Evolutionary conservation across 2,113 vertebrate genomes (phyloP).

Genomic region (Ariopsis seemanni): DNA sequence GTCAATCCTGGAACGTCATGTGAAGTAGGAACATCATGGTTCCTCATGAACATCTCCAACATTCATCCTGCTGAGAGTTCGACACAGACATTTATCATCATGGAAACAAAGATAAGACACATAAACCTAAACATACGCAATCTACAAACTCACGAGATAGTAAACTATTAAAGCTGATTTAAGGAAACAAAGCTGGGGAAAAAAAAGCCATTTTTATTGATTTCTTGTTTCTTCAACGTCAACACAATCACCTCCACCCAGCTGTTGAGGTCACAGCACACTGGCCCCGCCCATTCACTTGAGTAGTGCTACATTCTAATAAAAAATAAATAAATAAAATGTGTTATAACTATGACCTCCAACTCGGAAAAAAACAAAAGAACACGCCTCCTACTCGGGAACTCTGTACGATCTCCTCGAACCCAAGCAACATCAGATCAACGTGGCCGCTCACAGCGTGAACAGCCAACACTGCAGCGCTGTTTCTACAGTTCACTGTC

Average conservation of each 20-base stretch:
- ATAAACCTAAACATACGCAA: neutral
- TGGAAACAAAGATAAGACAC: neutral
- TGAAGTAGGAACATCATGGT: neutral
- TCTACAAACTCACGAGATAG: neutral
- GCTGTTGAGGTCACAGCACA: neutral
- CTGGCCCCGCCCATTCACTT: neutral
- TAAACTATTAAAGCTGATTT: neutral
- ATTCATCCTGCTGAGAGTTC: no score
- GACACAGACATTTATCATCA: neutral
- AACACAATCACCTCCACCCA: neutral
- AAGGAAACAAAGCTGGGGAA: neutral
- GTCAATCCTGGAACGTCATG: neutral
- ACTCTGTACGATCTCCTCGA: neutral
- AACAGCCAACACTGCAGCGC: neutral
- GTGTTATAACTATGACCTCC: no score
- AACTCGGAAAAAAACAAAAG: neutral
- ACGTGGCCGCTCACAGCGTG: neutral
- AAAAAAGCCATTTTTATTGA: neutral
- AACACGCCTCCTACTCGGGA: neutral
- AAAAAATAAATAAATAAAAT: neutral
- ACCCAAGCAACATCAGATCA: neutral
- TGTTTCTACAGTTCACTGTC: no score
- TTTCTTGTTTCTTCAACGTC: neutral
- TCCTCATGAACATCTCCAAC: neutral
- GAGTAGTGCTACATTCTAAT: no score